A percentile compares a stretch with the other conserved stretches of the same genome.
phyloP scores from a whole-genome alignment of 2,113 vertebrate genomes.

The Aleadryas rufinucha region DNA sequence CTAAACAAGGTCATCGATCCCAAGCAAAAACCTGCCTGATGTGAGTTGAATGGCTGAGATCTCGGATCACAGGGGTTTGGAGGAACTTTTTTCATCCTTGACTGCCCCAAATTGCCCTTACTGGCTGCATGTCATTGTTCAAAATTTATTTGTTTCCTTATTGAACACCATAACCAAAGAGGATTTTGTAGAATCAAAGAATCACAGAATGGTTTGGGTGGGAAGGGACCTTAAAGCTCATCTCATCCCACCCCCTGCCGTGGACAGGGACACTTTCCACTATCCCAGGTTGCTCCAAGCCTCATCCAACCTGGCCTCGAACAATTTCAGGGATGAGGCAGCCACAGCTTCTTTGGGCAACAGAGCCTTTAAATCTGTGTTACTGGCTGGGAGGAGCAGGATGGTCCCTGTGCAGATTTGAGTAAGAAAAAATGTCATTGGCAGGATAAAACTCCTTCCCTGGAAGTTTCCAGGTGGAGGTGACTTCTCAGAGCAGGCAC shows the following conservation, averaged over 20 bases:
- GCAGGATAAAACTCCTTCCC: background rate
- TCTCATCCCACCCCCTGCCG: background rate
- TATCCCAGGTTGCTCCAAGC: background rate
- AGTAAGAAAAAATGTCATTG: accelerated
- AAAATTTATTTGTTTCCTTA: background rate
- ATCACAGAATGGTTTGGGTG: background rate
- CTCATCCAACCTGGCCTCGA: background rate
- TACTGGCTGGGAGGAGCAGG: background rate
- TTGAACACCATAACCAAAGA: background rate
- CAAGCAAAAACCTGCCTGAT: background rate
- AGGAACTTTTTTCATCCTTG: background rate
- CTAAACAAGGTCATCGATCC: background rate
- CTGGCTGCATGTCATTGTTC: background rate
- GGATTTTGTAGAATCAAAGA: background rate
- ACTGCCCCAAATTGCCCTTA: background rate
- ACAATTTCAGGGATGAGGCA: background rate
- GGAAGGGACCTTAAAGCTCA: background rate
- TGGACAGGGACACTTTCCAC: accelerated
- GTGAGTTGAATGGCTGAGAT: background rate
- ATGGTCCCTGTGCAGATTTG: background rate
- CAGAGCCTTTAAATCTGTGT: background rate
- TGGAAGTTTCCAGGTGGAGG: background rate
- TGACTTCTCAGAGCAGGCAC: background rate
- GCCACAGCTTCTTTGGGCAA: background rate
- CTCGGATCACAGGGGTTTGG: background rate